phyloP scores from a whole-genome alignment of 1,140 invertebrate genomes.

The Eufriesea mexicana region DNA sequence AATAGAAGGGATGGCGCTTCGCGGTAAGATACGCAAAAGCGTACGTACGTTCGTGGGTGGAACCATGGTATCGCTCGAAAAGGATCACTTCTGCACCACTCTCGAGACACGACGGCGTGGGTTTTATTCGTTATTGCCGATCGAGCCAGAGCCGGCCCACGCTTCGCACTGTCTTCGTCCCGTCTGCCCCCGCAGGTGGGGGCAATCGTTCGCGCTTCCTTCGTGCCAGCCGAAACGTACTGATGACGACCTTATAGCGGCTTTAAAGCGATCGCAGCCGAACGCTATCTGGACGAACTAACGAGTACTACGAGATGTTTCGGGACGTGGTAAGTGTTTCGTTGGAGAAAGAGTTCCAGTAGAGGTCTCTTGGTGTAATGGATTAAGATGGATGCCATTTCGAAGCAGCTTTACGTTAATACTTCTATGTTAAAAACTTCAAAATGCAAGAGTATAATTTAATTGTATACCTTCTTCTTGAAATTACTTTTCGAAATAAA shows the following conservation, averaged over 20 bases:
- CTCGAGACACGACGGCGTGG: conserved; percentile 55
- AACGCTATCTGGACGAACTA: background rate
- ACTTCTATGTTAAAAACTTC: no score
- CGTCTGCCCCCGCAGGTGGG: conserved; percentile 58
- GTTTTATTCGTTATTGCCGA: conserved; percentile 65
- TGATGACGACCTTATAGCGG: no score
- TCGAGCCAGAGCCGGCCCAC: conserved; percentile 53
- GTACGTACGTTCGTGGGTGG: conserved; percentile 38
- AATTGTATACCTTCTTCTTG: no score
- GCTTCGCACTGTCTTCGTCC: conserved; percentile 44
- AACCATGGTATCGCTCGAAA: conserved; percentile 53
- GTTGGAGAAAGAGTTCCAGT: no score
- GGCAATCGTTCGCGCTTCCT: conserved; percentile 16
- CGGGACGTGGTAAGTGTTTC: no score
- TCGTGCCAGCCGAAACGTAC: background rate
- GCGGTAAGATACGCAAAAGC: background rate
- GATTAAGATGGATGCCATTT: no score
- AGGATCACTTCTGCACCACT: conserved; percentile 58
- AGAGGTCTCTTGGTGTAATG: no score
- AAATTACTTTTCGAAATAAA: no score
- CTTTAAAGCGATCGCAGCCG: background rate
- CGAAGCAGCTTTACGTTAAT: no score
- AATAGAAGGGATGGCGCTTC: conserved; percentile 34
- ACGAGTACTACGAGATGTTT: no score
- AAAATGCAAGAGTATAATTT: no score